Evolutionary conservation across 64 coral and sea anemone species (phyloP), one percentile per base, ranked within the genome.

Genomic region (Dendronephthya gigantea): DNA sequence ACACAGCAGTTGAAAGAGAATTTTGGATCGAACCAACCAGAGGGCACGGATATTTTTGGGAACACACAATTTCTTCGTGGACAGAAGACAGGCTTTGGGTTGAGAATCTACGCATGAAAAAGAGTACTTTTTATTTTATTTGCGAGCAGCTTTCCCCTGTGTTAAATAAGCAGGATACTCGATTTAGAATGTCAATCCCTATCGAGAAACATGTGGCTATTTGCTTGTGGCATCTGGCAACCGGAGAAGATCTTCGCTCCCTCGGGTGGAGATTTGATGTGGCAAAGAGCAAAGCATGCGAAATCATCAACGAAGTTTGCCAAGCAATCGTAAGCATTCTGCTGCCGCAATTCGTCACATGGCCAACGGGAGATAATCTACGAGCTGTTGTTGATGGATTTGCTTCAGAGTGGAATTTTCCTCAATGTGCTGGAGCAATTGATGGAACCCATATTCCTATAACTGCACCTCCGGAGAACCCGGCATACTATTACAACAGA

Each of bases 181-280:
- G 51, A 58, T n/a, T 58, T 39, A 86, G 52, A 68, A 39, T 66
- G 40, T 17, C 49, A 51, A 82, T 82, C 34, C 36, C 74, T 83
- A 14, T 65, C 43, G 10, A 52, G 62, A 82, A 88, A 82, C 43
- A 51, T 23, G 49, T 88, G n/a, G 87, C 76, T 15, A 58, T 88
- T 58, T 81, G 39, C 48, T 34, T 82, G 28, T 82, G 86, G 86
- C 86, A 82, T 55, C 49, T 88, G 45, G 87, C 81, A 11, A n/a
- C n/a, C n/a, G n/a, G n/a, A n/a, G n/a, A n/a, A n/a, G n/a, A n/a
- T n/a, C n/a, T n/a, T n/a, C n/a, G n/a, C n/a, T n/a, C n/a, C n/a
- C n/a, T n/a, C n/a, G n/a, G n/a, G n/a, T n/a, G n/a, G n/a, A n/a
- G n/a, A n/a, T n/a, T n/a, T n/a, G n/a, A n/a, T n/a, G n/a, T n/a